Base-by-base conservation (phyloP, 2,888 invertebrate species). In the Apodemia mormo region DNA sequence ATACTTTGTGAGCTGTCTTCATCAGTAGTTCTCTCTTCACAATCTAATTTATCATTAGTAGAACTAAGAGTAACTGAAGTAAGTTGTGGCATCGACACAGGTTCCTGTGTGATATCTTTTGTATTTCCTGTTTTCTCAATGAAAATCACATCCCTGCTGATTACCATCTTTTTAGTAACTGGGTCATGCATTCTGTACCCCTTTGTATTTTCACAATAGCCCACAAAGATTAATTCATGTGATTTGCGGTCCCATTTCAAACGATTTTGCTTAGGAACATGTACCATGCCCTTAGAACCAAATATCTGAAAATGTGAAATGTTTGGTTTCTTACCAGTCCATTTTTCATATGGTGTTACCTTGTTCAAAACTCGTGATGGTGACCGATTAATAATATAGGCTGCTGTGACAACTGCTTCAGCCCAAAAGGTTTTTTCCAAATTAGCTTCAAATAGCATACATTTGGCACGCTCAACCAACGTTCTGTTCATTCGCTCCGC, bases 301-400 rank as follows among this genome's bases (percentile, higher is more conserved):
- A 89, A 89, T 10, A 80, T 75, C 70, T 77, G 77, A 5, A 88
- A 65, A 58, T 82, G 75, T 61, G 71, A 67, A 8, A 88, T n/a
- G 69, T 81, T 72, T 2, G 79, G 79, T 72, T 80, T 82, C 10
- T 74, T 74, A 14, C 78, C 76, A 65, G 76, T 73, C 37, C 37
- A 37, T 4, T 37, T 37, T 37, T 37, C 84, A 8, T 5, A 8
- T 5, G 49, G 49, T 5, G 49, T 49, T 49, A 49, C 49, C 49
- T 49, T n/a, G n/a, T n/a, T n/a, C n/a, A n/a, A n/a, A n/a, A n/a
- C n/a, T n/a, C n/a, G n/a, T n/a, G n/a, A n/a, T n/a, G n/a, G n/a
- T n/a, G n/a, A n/a, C n/a, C n/a, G n/a, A n/a, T n/a, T n/a, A n/a
- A n/a, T n/a, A n/a, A n/a, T n/a, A n/a, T n/a, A n/a, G n/a, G n/a